Evolutionary conservation across 2,888 invertebrate genomes (phyloP).

Genomic region (Eurytoma adleriae): DNA sequence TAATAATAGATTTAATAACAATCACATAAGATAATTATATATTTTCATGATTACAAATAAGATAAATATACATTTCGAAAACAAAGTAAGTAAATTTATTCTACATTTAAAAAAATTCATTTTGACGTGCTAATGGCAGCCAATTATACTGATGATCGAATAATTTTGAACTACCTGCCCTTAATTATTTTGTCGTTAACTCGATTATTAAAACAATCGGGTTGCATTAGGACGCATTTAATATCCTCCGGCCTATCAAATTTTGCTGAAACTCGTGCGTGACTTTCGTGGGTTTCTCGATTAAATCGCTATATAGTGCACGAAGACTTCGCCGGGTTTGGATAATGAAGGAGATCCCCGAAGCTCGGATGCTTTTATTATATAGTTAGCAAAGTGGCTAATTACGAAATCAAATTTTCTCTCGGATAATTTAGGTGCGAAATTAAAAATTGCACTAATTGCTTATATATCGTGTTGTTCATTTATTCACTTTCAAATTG

Average conservation of each 20-base stretch:
- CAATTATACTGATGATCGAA: constrained; percentile 7
- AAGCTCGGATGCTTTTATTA: constrained; percentile 6
- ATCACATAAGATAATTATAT: no score
- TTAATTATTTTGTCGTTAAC: constrained; percentile 21
- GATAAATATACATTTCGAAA: neutral
- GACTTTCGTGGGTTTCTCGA: constrained; percentile 1
- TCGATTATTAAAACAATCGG: constrained; percentile 18
- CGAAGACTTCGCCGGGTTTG: neutral
- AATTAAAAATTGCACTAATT: no score
- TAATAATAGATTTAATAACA: no score
- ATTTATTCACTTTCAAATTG: no score
- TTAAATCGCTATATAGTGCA: constrained; percentile 17
- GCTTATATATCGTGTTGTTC: no score
- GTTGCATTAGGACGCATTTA: neutral
- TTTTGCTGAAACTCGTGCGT: neutral
- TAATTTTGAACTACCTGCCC: neutral
- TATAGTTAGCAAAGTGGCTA: constrained; percentile 3
- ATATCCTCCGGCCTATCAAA: neutral
- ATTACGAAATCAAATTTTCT: neutral
- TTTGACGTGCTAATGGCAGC: no score
- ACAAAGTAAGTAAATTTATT: neutral
- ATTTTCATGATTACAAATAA: neutral
- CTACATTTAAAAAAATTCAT: neutral
- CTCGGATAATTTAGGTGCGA: neutral
- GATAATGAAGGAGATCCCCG: neutral